Conservation (phyloP, 2,797 vertebrate species). For the Micromesistius poutassou region DNA sequence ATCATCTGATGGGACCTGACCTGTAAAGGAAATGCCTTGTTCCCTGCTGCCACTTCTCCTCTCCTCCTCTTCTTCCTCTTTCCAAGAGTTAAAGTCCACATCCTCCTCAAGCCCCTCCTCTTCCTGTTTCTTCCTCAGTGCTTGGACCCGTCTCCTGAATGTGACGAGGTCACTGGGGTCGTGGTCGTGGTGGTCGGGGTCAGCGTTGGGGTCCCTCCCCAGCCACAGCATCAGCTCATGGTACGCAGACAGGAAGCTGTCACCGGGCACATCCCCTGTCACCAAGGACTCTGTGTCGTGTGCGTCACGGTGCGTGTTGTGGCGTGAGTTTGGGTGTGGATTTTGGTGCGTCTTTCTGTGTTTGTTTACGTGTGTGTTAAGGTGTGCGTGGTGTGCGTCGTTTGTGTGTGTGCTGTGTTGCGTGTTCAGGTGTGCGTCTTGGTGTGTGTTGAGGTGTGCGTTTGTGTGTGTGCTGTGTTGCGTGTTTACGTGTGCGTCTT, state of each 20-base stretch:
- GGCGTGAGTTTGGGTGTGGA: background rate
- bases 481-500: no score
- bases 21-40: constrained; percentile 82
- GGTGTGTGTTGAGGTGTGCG: background rate
- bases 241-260: constrained; percentile 84
- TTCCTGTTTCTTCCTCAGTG: constrained; percentile 47
- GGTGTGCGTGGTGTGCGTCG: constrained; percentile 17
- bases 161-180: constrained; percentile 43
- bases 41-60: constrained; percentile 47
- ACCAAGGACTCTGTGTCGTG: background rate
- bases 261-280: constrained; percentile 20
- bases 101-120: constrained; percentile 64
- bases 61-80: constrained; percentile 56
- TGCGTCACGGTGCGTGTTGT: background rate
- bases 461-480: background rate
- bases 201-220: constrained; percentile 68
- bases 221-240: constrained; percentile 82
- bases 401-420: background rate
- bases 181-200: constrained; percentile 49
- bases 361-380: background rate
- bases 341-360: background rate
- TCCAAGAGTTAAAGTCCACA: constrained; percentile 50
- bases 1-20: constrained; percentile 55
- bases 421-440: background rate
- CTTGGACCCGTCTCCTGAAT: constrained; percentile 55